Base-by-base conservation (phyloP, 1,140 invertebrate genomes). In the Cydia pomonella region DNA sequence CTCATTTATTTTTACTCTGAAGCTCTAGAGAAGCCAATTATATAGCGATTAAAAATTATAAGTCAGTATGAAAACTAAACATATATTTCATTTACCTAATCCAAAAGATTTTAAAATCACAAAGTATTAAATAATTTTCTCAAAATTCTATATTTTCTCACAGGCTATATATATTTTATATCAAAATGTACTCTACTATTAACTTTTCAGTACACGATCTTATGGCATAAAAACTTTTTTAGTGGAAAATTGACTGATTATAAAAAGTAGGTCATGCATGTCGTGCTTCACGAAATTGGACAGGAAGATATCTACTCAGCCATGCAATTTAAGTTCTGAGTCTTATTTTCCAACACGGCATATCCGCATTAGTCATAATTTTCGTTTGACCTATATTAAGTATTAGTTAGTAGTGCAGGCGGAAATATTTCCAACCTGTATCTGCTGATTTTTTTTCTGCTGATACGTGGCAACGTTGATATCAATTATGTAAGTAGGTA, bases 201-300 rank as follows among this genome's bases (percentile, higher is more conserved):
- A 50, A 50, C 47, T 50, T 50, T 44, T 50, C 47, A 50, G 16
- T 41, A 13, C 47, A 16, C 3, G 16, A 50, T 50, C n/a, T n/a
- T 50, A n/a, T n/a, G 47, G 47, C 18, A 12, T 59, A 21, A 59
- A 50, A 59, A 59, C 6, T 59, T 18, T 44, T 59, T 62, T 74
- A 16, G 18, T 62, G 29, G 50, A 74, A 62, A 62, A 74, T 62
- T 62, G 25, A 63, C 73, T 50, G 72, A 69, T 69, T 69, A 73
- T 47, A 73, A 23, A 73, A 73, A 73, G 72, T 29, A 53, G 72
- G 47, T 50, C 41, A 73, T 73, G 29, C 64, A 69, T 69, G 64
- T 33, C 64, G 64, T 69, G 64, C 64, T 69, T 69, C 64, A 33
- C 23, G 59, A 73, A 76, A 73, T 73, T 76, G 47, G 53, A 21